These are phyloP conservation scores for Euzetes globulus DNA, from an alignment of 2,888 invertebrate species.

Conservation along the genomic window DNA sequence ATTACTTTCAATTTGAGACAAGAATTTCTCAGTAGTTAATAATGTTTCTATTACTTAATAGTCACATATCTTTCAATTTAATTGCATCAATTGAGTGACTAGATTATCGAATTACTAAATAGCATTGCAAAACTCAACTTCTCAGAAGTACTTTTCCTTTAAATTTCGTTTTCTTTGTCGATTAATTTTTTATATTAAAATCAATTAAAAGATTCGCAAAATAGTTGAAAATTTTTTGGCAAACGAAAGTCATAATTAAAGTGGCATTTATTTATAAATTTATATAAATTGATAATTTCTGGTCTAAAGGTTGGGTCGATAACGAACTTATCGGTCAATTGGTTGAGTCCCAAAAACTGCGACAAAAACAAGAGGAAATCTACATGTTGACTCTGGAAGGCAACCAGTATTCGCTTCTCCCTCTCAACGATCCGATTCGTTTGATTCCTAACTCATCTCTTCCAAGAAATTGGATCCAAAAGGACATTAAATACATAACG, in stretches of 20 bases:
- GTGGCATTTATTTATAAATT: not conserved
- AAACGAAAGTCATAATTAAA: not conserved
- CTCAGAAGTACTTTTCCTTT: too few relatives aligned
- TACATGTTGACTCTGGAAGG: not conserved
- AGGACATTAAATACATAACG: slow-evolving; percentile 1
- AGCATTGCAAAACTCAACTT: too few relatives aligned
- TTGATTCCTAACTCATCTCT: slow-evolving; percentile 3
- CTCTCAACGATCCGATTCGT: slow-evolving; percentile 26
- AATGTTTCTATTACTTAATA: too few relatives aligned
- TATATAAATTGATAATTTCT: not conserved
- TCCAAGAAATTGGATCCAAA: slow-evolving; percentile 23
- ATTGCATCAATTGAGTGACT: too few relatives aligned
- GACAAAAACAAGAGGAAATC: not conserved
- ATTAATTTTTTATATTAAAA: too few relatives aligned
- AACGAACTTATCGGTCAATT: slow-evolving; percentile 24
- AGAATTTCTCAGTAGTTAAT: too few relatives aligned
- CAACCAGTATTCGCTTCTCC: not conserved
- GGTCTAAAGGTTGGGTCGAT: slow-evolving; percentile 23
- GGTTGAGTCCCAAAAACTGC: not conserved
- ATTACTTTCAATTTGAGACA: too few relatives aligned
- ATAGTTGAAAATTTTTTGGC: too few relatives aligned
- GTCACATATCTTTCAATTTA: too few relatives aligned
- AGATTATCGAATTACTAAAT: too few relatives aligned
- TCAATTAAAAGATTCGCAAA: too few relatives aligned
- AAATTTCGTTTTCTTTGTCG: too few relatives aligned